These are phyloP conservation scores for Lutraria rhynchaena DNA, from an alignment of 1,140 invertebrate genomes.

Conservation along the genomic window DNA sequence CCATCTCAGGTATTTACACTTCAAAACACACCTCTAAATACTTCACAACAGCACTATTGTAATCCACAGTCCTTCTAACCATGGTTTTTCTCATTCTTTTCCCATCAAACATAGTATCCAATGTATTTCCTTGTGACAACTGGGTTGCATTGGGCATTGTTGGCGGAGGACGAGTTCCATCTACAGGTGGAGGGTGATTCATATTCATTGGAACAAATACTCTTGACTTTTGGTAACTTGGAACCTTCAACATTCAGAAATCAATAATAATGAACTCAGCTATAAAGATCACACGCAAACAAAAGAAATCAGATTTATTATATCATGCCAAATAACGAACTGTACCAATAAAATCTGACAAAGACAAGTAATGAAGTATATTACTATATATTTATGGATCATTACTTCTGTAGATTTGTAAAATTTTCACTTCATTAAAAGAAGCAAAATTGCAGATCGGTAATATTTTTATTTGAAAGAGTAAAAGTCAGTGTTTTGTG, in stretches of 20 bases:
- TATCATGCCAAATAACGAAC: background rate
- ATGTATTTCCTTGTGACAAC: constrained; percentile 6
- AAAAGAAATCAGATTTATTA: background rate
- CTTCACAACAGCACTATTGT: constrained; percentile 97
- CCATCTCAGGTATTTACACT: too few species aligned
- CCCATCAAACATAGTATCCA: constrained; percentile 83
- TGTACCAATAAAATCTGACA: background rate
- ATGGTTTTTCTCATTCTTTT: constrained; percentile 97
- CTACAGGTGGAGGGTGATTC: background rate
- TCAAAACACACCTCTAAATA: constrained; percentile 87
- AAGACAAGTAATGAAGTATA: too few species aligned
- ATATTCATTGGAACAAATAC: constrained; percentile 30
- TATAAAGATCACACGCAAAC: background rate
- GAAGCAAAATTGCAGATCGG: too few species aligned
- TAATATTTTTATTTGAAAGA: too few species aligned
- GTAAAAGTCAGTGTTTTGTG: too few species aligned
- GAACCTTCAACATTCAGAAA: constrained; percentile 19
- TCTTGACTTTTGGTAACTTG: constrained; percentile 56
- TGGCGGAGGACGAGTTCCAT: background rate
- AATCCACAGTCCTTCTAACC: constrained; percentile 98
- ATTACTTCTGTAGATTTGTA: too few species aligned
- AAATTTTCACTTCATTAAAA: too few species aligned
- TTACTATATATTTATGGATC: too few species aligned
- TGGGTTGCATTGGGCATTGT: constrained; percentile 36
- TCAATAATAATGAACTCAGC: background rate